Evolutionary conservation across 2,113 vertebrate species (phyloP).

Genomic region (Pteruthius melanotis): DNA sequence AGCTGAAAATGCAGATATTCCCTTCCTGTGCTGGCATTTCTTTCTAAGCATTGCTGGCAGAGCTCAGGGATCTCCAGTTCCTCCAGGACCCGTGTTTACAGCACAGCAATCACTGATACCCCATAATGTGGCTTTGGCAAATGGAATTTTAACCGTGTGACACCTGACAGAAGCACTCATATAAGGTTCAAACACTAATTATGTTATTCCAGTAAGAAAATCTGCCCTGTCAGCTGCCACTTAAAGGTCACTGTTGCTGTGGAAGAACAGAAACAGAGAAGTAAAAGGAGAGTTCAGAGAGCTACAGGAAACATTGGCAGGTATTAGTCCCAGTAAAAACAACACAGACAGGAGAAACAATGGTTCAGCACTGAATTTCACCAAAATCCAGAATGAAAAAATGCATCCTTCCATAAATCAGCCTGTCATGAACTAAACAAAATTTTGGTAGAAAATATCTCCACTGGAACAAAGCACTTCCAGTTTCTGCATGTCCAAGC

Average conservation of each 20-base stretch:
- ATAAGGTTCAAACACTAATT: neutral
- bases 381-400: neutral
- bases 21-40: neutral
- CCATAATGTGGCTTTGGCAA: neutral
- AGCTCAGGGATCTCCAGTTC: neutral
- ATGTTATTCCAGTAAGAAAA: slow-evolving; percentile 38
- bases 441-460: neutral
- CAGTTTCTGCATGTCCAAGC: neutral
- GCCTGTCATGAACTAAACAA: neutral
- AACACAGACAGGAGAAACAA: neutral
- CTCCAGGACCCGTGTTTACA: neutral
- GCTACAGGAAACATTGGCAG: neutral
- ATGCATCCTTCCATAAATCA: neutral
- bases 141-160: neutral
- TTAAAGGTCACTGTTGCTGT: neutral
- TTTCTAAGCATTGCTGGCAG: neutral
- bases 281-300: neutral
- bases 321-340: neutral
- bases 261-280: neutral
- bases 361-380: neutral
- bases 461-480: neutral
- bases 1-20: neutral
- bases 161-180: slow-evolving; percentile 30
- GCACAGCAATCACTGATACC: neutral
- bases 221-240: neutral